These are phyloP conservation scores for Drosophila nigricruria DNA, from an alignment of 2,888 invertebrate genomes.

Conservation along the genomic window DNA sequence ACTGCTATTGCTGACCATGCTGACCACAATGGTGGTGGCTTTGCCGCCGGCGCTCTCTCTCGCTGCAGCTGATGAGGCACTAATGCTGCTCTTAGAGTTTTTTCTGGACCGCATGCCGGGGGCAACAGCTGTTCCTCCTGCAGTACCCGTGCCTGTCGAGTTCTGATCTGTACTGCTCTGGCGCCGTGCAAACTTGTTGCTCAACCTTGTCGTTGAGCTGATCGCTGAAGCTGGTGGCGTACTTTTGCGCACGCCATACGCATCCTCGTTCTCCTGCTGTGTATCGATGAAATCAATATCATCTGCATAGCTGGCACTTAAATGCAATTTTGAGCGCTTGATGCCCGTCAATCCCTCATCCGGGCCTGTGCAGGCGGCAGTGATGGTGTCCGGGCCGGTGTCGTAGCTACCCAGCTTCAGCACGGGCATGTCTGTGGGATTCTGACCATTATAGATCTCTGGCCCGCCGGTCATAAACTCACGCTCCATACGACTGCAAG, in stretches of 20 bases:
- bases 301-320: constrained; percentile 88
- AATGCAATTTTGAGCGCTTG: constrained; percentile 88
- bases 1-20: constrained; percentile 80
- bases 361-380: constrained; percentile 93
- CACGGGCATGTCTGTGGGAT: constrained; percentile 90
- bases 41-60: constrained; percentile 58
- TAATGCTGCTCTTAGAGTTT: constrained; percentile 82
- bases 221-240: constrained; percentile 55
- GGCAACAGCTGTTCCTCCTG: constrained; percentile 25
- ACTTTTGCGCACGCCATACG: constrained; percentile 83
- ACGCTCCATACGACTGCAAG: constrained; percentile 82
- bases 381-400: constrained; percentile 87
- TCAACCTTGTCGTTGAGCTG: constrained; percentile 55
- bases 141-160: constrained; percentile 73
- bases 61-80: constrained; percentile 32
- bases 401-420: constrained; percentile 86
- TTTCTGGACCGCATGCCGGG: constrained; percentile 81
- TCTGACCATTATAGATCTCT: constrained; percentile 89
- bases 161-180: constrained; percentile 61
- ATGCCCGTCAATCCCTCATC: constrained; percentile 92
- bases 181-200: constrained; percentile 80
- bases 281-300: constrained; percentile 91
- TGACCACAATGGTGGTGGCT: constrained; percentile 83
- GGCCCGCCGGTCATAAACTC: constrained; percentile 81
- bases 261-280: constrained; percentile 84